Evolutionary conservation across 2,797 vertebrate genomes (phyloP).

Genomic region (Uromys caudimaculatus): DNA sequence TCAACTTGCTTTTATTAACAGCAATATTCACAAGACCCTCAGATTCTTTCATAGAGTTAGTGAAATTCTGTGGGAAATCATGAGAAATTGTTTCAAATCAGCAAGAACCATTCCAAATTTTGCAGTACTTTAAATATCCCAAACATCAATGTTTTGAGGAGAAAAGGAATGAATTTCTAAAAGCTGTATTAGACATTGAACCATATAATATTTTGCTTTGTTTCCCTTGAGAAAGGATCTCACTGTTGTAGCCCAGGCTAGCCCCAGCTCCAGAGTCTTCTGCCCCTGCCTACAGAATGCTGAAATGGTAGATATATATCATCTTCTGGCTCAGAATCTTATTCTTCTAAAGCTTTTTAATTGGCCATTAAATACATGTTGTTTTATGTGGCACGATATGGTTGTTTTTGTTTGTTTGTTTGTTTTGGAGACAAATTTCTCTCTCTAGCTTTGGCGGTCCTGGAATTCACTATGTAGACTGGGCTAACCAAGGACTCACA

Average conservation of each 20-base stretch:
- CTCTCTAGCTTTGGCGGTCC: not conserved
- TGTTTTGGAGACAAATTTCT: not conserved
- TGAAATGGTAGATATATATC: not conserved
- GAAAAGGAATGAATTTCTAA: not conserved
- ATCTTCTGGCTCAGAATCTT: not conserved
- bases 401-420: not conserved
- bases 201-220: not conserved
- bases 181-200: not conserved
- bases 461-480: not conserved
- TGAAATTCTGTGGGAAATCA: not conserved
- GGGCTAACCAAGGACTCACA: not conserved
- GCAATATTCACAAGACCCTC: too few relatives aligned
- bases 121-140: not conserved
- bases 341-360: not conserved
- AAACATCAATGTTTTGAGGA: not conserved
- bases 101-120: not conserved
- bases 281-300: not conserved
- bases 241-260: not conserved
- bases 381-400: too few relatives aligned
- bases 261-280: too few relatives aligned
- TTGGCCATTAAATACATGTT: too few relatives aligned
- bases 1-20: not conserved
- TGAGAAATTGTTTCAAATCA: not conserved
- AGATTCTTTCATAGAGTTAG: not conserved
- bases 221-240: not conserved